phyloP scores from a whole-genome alignment of 2,113 vertebrate species.

The Labeo catla region DNA sequence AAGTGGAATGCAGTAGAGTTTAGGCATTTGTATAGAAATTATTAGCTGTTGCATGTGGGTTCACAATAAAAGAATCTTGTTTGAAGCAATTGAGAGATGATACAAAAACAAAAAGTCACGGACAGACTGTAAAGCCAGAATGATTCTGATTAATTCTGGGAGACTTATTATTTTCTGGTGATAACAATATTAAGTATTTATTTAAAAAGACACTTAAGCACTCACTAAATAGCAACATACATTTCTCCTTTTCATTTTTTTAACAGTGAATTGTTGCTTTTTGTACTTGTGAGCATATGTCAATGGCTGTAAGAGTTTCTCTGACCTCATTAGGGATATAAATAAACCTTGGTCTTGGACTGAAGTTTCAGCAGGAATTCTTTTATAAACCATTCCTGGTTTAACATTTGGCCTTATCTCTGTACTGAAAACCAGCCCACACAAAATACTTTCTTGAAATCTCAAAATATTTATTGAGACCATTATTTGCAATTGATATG shows the following conservation, averaged over 20 bases:
- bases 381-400: background rate
- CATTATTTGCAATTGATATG: background rate
- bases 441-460: background rate
- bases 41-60: conserved; percentile 1
- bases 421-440: background rate
- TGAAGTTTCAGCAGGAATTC: conserved; percentile 8
- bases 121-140: background rate
- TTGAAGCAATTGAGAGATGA: background rate
- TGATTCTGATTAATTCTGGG: background rate
- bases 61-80: background rate
- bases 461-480: conserved; percentile 6
- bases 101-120: background rate
- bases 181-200: background rate
- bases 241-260: background rate
- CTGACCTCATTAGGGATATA: conserved; percentile 34
- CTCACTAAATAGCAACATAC: background rate
- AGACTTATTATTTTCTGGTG: background rate
- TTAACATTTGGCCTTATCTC: background rate
- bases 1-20: conserved; percentile 57
- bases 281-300: conserved; percentile 16
- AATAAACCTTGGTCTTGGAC: conserved; percentile 24
- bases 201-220: background rate
- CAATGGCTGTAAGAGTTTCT: conserved; percentile 25
- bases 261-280: background rate
- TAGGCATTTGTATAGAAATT: background rate